Base-by-base conservation (phyloP, 2,113 vertebrate genomes). In the Lontra canadensis region DNA sequence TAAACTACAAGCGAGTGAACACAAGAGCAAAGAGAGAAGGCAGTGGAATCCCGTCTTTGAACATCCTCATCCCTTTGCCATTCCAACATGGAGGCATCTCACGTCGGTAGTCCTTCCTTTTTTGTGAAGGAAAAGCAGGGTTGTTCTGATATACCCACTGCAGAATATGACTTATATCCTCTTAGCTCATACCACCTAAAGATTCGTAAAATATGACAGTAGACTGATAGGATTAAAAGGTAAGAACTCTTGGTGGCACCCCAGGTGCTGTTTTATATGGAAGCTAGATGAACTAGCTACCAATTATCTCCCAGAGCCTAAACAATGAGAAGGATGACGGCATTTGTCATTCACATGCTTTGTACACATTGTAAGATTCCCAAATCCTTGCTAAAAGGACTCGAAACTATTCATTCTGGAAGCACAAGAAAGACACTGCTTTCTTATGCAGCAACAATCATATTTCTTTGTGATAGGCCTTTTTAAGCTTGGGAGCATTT, bases 401-500 rank as follows among this genome's bases (percentile, higher is more conserved):
- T 93, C 36, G 5, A 83, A 94, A 76, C 13, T 95, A 88, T 93
- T 94, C 85, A 59, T 76, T 88, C 42, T 73, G n/a, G 36, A 92
- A 95, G 44, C 65, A 94, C 61, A 63, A 96, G 49, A 15, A 92
- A 97, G 63, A 88, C 42, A 95, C 78, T 13, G 21, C 80, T 90
- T 79, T 18, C 55, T 52, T 95, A 20, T 81, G 96, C 83, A 80
- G 31, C 20, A 39, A 36, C 36, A 69, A 81, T 88, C 63, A 71
- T 65, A 93, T 88, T 94, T 94, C 76, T 85, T 94, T 82, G 67
- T 95, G n/a, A 69, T 74, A n/a, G 23, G 7, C 78, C 65, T 85
- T 95, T 96, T 69, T 84, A 84, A 71, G 12, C 69, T 81, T 90
- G 25, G 36, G 76, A 97, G 26, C 59, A 79, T 88, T 95, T 79